Conservation (phyloP, 1,140 invertebrate genomes). For the Euura saliciscinereae region DNA sequence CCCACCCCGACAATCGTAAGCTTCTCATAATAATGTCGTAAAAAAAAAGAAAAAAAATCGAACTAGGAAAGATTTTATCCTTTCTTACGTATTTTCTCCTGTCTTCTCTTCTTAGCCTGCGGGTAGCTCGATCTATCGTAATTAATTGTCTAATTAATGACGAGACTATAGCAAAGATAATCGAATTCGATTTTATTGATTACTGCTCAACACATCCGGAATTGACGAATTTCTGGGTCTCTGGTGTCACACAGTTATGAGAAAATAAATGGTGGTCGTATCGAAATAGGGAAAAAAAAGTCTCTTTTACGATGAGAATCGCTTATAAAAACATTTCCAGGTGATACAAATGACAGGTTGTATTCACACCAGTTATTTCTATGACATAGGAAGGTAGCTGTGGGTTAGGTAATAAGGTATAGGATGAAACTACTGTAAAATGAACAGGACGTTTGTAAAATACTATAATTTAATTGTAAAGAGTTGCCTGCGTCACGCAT, state of each 20-base stretch:
- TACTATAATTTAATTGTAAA: constrained; percentile 5
- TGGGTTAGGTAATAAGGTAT: no score
- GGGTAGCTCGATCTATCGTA: background rate
- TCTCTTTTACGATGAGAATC: background rate
- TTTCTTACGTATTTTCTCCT: background rate
- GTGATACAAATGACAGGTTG: constrained; percentile 1
- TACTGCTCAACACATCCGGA: background rate
- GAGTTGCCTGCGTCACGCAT: background rate
- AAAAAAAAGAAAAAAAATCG: background rate
- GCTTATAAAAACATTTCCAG: background rate
- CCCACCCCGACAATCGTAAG: no score
- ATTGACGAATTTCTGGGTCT: background rate
- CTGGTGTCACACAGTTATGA: background rate
- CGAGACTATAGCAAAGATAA: no score
- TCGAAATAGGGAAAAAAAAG: background rate
- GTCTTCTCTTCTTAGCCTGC: background rate
- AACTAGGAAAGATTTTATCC: background rate
- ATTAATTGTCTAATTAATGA: no score
- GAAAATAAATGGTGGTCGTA: background rate
- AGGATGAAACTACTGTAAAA: background rate
- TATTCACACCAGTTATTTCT: background rate
- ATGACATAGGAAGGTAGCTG: no score
- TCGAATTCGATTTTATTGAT: no score
- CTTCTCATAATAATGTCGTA: no score
- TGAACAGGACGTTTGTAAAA: background rate